These are phyloP conservation scores for Acanthococcus lagerstroemiae DNA, from an alignment of 2,888 invertebrate genomes.

Conservation along the genomic window DNA sequence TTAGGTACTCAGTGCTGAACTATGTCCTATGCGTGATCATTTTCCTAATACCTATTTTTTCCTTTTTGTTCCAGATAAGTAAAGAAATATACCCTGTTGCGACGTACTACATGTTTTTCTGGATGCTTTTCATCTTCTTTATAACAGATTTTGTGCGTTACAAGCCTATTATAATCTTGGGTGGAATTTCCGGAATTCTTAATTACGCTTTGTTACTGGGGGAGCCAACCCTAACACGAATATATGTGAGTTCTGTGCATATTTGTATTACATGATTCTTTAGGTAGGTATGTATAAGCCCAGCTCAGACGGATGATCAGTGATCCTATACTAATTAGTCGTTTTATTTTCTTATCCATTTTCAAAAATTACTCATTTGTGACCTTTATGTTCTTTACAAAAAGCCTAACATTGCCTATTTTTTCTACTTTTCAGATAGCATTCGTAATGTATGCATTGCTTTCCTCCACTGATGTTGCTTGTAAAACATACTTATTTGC, in stretches of 20 bases:
- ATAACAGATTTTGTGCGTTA: conserved; percentile 75
- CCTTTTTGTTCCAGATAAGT: too few relatives aligned
- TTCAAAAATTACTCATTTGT: too few relatives aligned
- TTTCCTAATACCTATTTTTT: too few relatives aligned
- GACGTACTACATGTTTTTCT: conserved; percentile 71
- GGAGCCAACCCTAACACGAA: conserved; percentile 56
- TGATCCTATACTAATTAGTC: too few relatives aligned
- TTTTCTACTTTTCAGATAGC: conserved; percentile 45
- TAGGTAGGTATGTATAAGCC: too few relatives aligned
- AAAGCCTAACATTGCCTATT: too few relatives aligned
- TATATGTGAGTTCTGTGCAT: conserved; percentile 48
- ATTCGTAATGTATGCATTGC: conserved; percentile 71
- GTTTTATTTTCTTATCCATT: too few relatives aligned
- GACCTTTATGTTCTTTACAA: too few relatives aligned
- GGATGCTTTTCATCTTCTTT: conserved; percentile 65
- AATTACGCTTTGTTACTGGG: conserved; percentile 67
- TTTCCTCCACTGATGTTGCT: conserved; percentile 81
- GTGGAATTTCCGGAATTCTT: conserved; percentile 60
- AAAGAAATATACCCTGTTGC: conserved; percentile 76
- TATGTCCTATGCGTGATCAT: too few relatives aligned
- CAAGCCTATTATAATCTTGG: conserved; percentile 77
- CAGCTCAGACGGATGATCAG: too few relatives aligned
- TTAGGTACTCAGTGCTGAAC: too few relatives aligned
- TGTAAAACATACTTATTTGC: conserved; percentile 91
- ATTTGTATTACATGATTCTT: not conserved